These are phyloP conservation scores for Scolopax rusticola DNA, from an alignment of 2,797 vertebrate species.

Conservation along the genomic window DNA sequence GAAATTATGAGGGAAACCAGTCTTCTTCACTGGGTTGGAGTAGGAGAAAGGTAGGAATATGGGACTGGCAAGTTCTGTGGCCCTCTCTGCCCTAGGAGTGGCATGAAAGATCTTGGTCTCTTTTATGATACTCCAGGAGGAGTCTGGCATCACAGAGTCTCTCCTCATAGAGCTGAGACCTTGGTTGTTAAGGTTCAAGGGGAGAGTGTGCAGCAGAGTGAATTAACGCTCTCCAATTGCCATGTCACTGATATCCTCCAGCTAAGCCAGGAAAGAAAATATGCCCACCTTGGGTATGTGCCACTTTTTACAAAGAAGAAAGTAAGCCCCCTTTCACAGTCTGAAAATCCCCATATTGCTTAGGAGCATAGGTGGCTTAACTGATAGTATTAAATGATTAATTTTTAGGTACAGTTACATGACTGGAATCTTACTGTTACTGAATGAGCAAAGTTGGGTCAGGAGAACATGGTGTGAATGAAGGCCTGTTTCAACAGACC, in stretches of 20 bases:
- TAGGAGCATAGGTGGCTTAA: not conserved
- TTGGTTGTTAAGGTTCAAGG: not conserved
- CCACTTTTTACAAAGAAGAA: not conserved
- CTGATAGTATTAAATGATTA: not conserved
- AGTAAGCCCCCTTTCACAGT: not conserved
- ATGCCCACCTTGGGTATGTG: not conserved
- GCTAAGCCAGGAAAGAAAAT: not conserved
- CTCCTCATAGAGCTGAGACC: not conserved
- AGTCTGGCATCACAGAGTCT: not conserved
- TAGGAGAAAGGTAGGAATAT: not conserved
- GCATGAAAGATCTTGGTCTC: not conserved
- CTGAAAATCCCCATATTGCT: not conserved
- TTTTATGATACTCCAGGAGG: not conserved
- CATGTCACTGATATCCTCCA: not conserved
- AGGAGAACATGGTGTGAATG: not conserved
- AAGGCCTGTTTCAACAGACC: not conserved
- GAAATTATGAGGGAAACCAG: fast-evolving
- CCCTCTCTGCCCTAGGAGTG: not conserved
- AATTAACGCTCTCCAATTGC: not conserved
- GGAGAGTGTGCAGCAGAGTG: not conserved
- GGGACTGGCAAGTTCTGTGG: not conserved
- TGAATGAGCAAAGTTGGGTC: not conserved
- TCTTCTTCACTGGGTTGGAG: not conserved
- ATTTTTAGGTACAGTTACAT: not conserved
- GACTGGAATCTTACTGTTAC: not conserved